A percentile compares a stretch with the other conserved stretches of the same genome.
Conservation (phyloP, 1,140 invertebrate species). For the Propsilocerus akamusi region DNA sequence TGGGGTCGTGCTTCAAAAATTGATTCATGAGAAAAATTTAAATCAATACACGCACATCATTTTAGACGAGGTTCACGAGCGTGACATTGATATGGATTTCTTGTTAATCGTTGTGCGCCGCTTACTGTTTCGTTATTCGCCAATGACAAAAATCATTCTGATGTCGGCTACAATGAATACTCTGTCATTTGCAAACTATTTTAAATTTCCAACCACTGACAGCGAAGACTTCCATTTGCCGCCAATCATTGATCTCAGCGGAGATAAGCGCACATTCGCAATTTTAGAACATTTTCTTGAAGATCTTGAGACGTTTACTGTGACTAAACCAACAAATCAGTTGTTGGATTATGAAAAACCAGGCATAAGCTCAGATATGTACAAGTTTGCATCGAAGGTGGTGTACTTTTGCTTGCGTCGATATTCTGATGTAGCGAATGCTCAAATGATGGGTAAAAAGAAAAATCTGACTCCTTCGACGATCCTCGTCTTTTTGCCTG, state of each 20-base stretch:
- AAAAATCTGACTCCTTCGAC: too few species aligned
- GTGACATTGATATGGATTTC: slow-evolving; percentile 86
- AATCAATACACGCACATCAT: slow-evolving; percentile 77
- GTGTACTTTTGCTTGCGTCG: slow-evolving; percentile 39
- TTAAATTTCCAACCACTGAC: neutral
- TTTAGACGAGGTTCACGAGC: slow-evolving; percentile 89
- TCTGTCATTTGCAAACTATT: slow-evolving; percentile 13
- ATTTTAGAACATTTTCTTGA: slow-evolving; percentile 51
- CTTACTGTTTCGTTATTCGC: slow-evolving; percentile 50
- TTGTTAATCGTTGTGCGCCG: slow-evolving; percentile 73
- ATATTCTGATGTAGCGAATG: slow-evolving; percentile 30
- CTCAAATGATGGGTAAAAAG: neutral
- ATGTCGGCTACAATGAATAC: slow-evolving; percentile 79
- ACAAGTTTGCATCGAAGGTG: slow-evolving; percentile 33
- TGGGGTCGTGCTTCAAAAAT: slow-evolving; percentile 49
- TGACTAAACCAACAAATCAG: slow-evolving; percentile 17
- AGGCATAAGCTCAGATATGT: slow-evolving; percentile 28
- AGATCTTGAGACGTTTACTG: slow-evolving; percentile 25
- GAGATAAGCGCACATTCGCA: slow-evolving; percentile 26
- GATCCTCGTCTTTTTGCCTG: slow-evolving; percentile 79
- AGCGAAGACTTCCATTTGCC: slow-evolving; percentile 9
- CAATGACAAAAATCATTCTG: slow-evolving; percentile 55
- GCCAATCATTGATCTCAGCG: slow-evolving; percentile 34
- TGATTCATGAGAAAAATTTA: slow-evolving; percentile 45
- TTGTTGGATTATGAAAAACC: slow-evolving; percentile 29